Evolutionary conservation across 53 echinoderm and acorn worm species (phyloP), one percentile per base, ranked within the genome.

Genomic region (Crossaster papposus): DNA sequence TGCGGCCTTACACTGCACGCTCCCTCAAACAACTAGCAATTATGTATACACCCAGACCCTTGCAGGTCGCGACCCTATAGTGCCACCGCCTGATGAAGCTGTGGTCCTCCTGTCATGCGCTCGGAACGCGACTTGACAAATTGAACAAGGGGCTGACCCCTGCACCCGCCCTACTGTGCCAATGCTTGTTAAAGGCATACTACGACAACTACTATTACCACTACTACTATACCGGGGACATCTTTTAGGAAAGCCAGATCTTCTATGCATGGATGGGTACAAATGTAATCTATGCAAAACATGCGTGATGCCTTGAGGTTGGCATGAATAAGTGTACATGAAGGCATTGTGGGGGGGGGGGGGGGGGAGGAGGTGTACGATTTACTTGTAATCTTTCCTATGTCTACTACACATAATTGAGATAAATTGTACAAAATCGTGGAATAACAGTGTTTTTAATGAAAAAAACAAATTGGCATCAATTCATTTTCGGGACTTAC

Each of bases 121-220:
- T 58, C 32, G 23, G 11, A 52, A 81, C 51, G 17, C 30, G 32
- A 63, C 81, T 62, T 81, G 81, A 81, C 81, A 81, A 81, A 81
- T 81, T 81, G 81, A 55, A 81, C 22, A 22, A 55, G 32, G 23
- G 62, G 35, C 51, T 81, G 81, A 55, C 81, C 81, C 33, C 22
- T 81, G 62, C 54, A 58, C 81, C 34, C 32, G 30, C 30, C 36
- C 0, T 1, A 58, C 62, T 58, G 30, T 32, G 13, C 80, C 55
- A 62, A 31, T 30, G 30, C 0, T 18, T 10, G 63, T 81, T 81
- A 81, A 62, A 81, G 68, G 28, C 68, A 68, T 18, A 28, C 20
- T 68, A 26, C 28, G 18, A 18, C 64, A 64, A 64, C 3, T 64
- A 13, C 4, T 64, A n/a, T n/a, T n/a, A n/a, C n/a, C n/a, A n/a